Conservation (phyloP, 2,888 invertebrate genomes). For the Pyrochroa serraticornis region DNA sequence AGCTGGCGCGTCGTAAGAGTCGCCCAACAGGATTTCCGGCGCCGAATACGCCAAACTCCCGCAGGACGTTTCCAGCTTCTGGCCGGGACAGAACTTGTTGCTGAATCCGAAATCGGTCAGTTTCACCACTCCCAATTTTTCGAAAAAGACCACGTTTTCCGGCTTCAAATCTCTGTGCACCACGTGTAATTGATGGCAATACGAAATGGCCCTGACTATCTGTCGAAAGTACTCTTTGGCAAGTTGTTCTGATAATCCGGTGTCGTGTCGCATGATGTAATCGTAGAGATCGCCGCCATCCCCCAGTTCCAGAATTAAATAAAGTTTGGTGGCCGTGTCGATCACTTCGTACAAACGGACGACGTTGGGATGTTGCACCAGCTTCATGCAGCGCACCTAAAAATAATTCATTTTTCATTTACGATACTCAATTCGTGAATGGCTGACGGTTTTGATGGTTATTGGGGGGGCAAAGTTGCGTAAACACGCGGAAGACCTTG, state of each 20-base stretch:
- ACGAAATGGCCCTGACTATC: slow-evolving; percentile 96
- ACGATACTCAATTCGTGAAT: background rate
- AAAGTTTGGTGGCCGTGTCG: slow-evolving; percentile 97
- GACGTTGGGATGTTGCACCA: slow-evolving; percentile 99
- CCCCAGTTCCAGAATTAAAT: slow-evolving; percentile 94
- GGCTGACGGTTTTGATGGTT: too few species aligned
- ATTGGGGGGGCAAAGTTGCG: too few species aligned
- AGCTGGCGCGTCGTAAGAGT: slow-evolving; percentile 98
- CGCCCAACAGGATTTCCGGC: slow-evolving; percentile 97
- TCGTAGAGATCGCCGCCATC: slow-evolving; percentile 99
- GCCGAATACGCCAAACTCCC: slow-evolving; percentile 99
- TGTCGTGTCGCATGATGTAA: slow-evolving; percentile 95
- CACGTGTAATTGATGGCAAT: slow-evolving; percentile 93
- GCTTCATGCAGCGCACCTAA: slow-evolving; percentile 94
- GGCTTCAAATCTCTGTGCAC: slow-evolving; percentile 95
- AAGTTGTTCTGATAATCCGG: slow-evolving; percentile 81
- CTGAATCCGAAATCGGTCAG: slow-evolving; percentile 98
- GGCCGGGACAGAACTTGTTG: slow-evolving; percentile 95
- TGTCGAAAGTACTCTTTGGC: slow-evolving; percentile 94
- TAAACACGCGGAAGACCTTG: too few species aligned
- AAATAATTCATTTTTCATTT: background rate
- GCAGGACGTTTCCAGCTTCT: slow-evolving; percentile 96
- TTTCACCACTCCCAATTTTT: slow-evolving; percentile 95
- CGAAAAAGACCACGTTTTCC: slow-evolving; percentile 99
- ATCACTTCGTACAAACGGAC: slow-evolving; percentile 98